Conservation (phyloP, 2,797 vertebrate genomes). For the Arrhamphus sclerolepis region DNA sequence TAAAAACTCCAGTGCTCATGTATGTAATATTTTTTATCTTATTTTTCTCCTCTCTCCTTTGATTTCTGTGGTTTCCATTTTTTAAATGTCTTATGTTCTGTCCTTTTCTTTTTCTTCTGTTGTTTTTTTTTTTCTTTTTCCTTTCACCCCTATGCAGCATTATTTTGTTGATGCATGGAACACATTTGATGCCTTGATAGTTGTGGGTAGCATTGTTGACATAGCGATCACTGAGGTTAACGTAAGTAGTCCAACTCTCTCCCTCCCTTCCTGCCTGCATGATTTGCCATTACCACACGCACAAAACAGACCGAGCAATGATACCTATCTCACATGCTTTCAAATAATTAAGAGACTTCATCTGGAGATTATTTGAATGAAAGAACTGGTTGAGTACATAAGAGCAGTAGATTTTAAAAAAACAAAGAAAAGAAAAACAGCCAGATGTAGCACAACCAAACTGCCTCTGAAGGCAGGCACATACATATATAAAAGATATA, state of each 20-base stretch:
- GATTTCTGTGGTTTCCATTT: constrained; percentile 79
- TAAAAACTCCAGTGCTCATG: constrained; percentile 73
- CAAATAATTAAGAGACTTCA: constrained; percentile 64
- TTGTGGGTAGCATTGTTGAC: constrained; percentile 99
- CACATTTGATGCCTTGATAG: constrained; percentile 99
- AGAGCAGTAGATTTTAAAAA: constrained; percentile 35
- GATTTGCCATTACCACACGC: constrained; percentile 70
- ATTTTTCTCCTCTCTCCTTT: constrained; percentile 79
- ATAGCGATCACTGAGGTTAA: constrained; percentile 99
- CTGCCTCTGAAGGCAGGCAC: constrained; percentile 7
- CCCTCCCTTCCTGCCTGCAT: constrained; percentile 71
- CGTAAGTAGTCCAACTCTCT: constrained; percentile 97
- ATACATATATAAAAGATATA: too few species aligned
- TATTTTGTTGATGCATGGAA: constrained; percentile 99
- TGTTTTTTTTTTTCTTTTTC: constrained; percentile 71
- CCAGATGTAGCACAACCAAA: constrained; percentile 49
- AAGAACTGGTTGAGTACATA: constrained; percentile 20
- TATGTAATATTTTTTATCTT: constrained; percentile 84
- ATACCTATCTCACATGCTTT: constrained; percentile 76
- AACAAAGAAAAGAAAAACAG: too few species aligned
- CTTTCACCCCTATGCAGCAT: constrained; percentile 92
- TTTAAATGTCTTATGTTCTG: constrained; percentile 80
- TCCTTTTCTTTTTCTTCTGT: constrained; percentile 70
- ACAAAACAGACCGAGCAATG: constrained; percentile 63
- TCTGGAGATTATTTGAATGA: constrained; percentile 46